Base-by-base conservation (phyloP, 2,113 vertebrate species). In the Oceanodroma tethys region DNA sequence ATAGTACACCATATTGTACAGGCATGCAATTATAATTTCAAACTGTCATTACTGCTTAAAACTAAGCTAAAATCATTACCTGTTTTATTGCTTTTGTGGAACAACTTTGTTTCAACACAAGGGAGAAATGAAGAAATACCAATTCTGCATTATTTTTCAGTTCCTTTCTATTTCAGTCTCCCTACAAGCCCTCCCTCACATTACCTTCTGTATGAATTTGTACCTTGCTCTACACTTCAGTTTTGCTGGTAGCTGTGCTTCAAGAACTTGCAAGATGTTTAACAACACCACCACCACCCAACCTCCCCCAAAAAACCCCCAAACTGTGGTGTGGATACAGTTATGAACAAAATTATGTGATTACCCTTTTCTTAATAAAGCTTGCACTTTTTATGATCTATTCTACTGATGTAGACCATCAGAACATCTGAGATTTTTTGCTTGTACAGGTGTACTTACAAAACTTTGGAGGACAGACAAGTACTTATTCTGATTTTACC, bases 1-100 rank as follows among this genome's bases (percentile, higher is more conserved):
- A 0, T 32, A 60, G 43, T 5, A 40, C 6, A 23, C 19, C 2
- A 0, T 32, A 60, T 7, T 43, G 6, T 32, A 83, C 1, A 67
- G 62, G 8, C 21, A 66, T 12, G 7, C 32, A 76, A 58, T 20
- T 68, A 58, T 16, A 7, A 86, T 30, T 86, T 74, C 21, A 40
- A 92, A 70, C 42, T 60, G 11, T 40, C 66, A 72, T 59, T 65
- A n/a, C 30, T 75, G 48, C 36, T 63, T 65, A 40, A 25, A 89
- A 71, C 23, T 43, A 32, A 75, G 42, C 9, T 56, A 68, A 56
- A 42, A 79, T 62, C 27, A 48, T 55, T 34, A 72, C 8, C 13
- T 27, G 4, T 27, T 81, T 67, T 43, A 89, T 67, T 55, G 47
- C 56, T 79, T n/a, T 34, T 72, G 56, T 48, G 21, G 26, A 81